These are phyloP conservation scores for Pseudomugil gertrudae DNA, from an alignment of 2,797 vertebrate species.

Conservation along the genomic window DNA sequence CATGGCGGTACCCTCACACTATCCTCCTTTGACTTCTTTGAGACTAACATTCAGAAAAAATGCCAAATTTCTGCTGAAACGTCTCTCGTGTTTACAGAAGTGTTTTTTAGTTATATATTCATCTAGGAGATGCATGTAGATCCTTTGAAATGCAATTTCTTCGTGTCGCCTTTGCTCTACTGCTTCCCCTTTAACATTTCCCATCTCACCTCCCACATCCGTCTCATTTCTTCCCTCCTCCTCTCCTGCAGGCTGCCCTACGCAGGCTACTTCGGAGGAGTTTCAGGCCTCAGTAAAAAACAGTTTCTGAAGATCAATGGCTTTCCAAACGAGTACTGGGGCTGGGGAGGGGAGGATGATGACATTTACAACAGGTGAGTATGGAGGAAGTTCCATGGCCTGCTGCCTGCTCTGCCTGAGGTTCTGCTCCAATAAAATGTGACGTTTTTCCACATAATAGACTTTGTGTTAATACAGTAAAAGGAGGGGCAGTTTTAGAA, in stretches of 20 bases:
- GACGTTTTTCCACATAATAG: background rate
- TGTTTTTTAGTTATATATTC: background rate
- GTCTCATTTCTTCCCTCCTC: background rate
- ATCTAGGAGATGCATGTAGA: background rate
- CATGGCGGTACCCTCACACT: background rate
- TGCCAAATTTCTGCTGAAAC: background rate
- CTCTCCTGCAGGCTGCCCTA: constrained; percentile 89
- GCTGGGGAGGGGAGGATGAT: constrained; percentile 98
- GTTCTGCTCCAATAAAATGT: constrained; percentile 6
- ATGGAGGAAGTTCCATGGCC: background rate
- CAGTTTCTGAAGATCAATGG: constrained; percentile 99
- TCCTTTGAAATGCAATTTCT: constrained; percentile 1
- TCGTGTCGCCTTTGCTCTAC: background rate
- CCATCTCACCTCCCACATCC: background rate
- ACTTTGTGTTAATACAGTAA: background rate
- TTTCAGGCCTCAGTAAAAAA: constrained; percentile 95
- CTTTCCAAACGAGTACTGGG: constrained; percentile 99
- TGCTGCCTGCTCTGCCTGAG: background rate
- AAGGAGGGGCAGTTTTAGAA: constrained; percentile 15
- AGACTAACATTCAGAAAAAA: background rate
- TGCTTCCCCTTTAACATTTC: background rate
- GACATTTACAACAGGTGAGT: constrained; percentile 97
- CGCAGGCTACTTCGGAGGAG: constrained; percentile 94
- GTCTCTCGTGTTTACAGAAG: constrained; percentile 10
- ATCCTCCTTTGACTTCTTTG: background rate